phyloP scores from a whole-genome alignment of 2,888 invertebrate genomes.

The Notodonta ziczac region DNA sequence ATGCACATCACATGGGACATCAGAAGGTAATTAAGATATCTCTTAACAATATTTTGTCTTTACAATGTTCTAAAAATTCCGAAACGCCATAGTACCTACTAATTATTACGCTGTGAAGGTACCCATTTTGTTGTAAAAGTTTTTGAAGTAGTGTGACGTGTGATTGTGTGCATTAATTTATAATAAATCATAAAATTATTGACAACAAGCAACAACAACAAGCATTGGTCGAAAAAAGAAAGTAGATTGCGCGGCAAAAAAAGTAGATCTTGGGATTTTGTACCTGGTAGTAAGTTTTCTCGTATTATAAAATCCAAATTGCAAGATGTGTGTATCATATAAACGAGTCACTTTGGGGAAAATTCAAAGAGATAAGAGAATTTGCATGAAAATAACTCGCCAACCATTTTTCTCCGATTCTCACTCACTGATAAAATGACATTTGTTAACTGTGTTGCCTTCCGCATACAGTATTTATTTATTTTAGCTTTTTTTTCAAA shows the following conservation, averaged over 20 bases:
- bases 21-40: too few species aligned
- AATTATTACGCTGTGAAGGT: too few species aligned
- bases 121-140: too few species aligned
- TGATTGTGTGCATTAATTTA: too few species aligned
- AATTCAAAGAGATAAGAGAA: constrained; percentile 16
- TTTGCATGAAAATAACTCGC: constrained; percentile 20
- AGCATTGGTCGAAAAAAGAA: constrained; percentile 40
- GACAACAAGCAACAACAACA: constrained; percentile 33
- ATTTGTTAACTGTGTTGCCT: constrained; percentile 15
- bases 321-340: constrained; percentile 26
- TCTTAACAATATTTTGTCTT: too few species aligned
- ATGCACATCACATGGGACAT: too few species aligned
- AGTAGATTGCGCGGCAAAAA: constrained; percentile 68
- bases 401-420: constrained; percentile 44
- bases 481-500: too few species aligned
- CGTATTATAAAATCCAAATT: constrained; percentile 14
- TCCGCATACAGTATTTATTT: too few species aligned
- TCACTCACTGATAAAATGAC: constrained; percentile 11
- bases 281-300: constrained; percentile 5
- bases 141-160: too few species aligned
- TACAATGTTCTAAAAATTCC: too few species aligned
- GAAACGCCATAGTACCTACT: too few species aligned
- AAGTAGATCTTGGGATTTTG: constrained; percentile 3
- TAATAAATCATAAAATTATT: constrained; percentile 10
- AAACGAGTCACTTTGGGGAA: constrained; percentile 15